Evolutionary conservation across 2,797 vertebrate species (phyloP), one percentile per base, ranked within the genome.

Genomic region (Esox lucius): DNA sequence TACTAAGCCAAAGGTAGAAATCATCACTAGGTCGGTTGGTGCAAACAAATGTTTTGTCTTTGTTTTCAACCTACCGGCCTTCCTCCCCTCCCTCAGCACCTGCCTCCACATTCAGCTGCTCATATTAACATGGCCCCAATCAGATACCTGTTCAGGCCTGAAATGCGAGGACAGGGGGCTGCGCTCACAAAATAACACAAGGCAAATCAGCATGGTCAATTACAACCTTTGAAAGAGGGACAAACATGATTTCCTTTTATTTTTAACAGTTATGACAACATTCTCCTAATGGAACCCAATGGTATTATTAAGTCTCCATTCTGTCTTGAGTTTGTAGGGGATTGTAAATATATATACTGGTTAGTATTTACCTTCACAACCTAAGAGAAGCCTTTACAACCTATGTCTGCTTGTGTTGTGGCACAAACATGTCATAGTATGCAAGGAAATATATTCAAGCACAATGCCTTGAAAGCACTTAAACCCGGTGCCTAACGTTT

Each of bases 381-480:
- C 33, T 8, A 1, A 1, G 6, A 12, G 4, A 51, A 26, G 8
- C 28, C 69, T 64, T 68, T 4, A 12, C 12, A 42, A 22, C 48
- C 70, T 19, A 33, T 76, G 74, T 83, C 83, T 75, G 72, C 71
- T n/a, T 80, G 68, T 59, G 19, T 15, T 22, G 56, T 46, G 42
- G 53, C 75, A 73, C 72, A 78, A 81, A 84, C 78, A 78, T 83
- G 78, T 64, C 68, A 51, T 74, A 12, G 73, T 81, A 83, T 69
- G 75, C 82, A 83, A 88, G 82, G 84, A 80, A 86, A 79, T 75
- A 68, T 68, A 85, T 90, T 81, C 74, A 83, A 75, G 83, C 71
- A 80, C 73, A 77, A 80, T 80, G 84, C 79, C 76, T 81, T 85
- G 70, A 86, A 81, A 89, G 80, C 71, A 74, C 85, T 85, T 87